Evolutionary conservation across 2,888 invertebrate species (phyloP).

Genomic region (Ophioninae sp.): DNA sequence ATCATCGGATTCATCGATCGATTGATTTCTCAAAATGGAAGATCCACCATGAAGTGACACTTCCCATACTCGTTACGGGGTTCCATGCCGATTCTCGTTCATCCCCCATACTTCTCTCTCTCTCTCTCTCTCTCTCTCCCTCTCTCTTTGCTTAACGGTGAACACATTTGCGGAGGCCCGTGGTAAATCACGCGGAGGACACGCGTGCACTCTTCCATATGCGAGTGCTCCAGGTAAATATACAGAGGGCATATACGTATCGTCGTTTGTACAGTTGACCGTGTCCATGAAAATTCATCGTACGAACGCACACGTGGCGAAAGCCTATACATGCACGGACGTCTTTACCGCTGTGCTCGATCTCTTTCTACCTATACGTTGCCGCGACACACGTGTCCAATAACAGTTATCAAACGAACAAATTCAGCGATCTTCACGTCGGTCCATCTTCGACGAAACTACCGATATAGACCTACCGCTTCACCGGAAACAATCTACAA

Average conservation of each 20-base stretch:
- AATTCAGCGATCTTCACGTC: slow-evolving; percentile 22
- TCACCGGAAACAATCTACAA: no score
- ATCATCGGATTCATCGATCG: no score
- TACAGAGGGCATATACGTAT: slow-evolving; percentile 2
- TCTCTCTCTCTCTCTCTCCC: slow-evolving; percentile 17
- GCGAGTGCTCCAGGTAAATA: slow-evolving; percentile 14
- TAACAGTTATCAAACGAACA: slow-evolving; percentile 53
- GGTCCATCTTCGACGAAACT: slow-evolving; percentile 3
- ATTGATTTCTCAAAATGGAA: no score
- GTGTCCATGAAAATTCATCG: slow-evolving; percentile 33
- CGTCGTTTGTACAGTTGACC: slow-evolving; percentile 25
- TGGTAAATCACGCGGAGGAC: slow-evolving; percentile 58
- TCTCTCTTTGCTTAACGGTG: slow-evolving; percentile 49
- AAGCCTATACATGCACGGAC: not conserved
- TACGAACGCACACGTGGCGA: slow-evolving; percentile 15
- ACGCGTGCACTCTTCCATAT: slow-evolving; percentile 27
- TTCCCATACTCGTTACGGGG: slow-evolving; percentile 44
- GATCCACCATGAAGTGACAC: slow-evolving; percentile 40
- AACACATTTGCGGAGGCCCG: slow-evolving; percentile 52
- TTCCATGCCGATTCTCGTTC: slow-evolving; percentile 53
- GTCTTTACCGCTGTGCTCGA: slow-evolving; percentile 44
- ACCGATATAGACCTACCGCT: no score
- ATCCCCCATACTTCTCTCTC: slow-evolving; percentile 35
- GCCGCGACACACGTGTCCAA: slow-evolving; percentile 31
- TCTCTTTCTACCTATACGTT: slow-evolving; percentile 36